Evolutionary conservation across 1,140 invertebrate species (phyloP), one percentile per base, ranked within the genome.

Genomic region (Cotesia vestalis): DNA sequence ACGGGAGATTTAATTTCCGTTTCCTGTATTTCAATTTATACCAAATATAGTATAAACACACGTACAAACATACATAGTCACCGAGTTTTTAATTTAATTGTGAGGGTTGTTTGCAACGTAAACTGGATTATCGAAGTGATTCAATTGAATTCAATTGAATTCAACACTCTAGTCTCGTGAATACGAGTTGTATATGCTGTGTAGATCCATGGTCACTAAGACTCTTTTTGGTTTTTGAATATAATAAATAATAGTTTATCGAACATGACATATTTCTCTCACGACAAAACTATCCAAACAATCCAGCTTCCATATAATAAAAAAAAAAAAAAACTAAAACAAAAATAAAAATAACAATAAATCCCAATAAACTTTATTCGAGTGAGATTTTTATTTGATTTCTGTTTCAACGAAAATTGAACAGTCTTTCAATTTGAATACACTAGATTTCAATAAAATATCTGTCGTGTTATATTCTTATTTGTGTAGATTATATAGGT

Each of bases 1-100:
- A 27, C 52, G 46, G 66, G n/a, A 40, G 51, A 67, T 67, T 67
- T 55, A 53, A 67, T 67, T 67, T 67, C 51, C 66, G 51, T 67
- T 55, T 55, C 66, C 66, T 67, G 51, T 34, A n/a, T 12, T 27
- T 17, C 12, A 34, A 55, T 38, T n/a, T 67, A 51, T 17, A 27
- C 34, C n/a, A 35, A 36, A n/a, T n/a, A 38, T 36, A 40, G 12
- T 62, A 27, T 40, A n/a, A 40, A n/a, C n/a, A n/a, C 63, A 52
- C 35, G 27, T 27, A 20, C 40, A 46, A 46, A 62, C 35, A 14
- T 62, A 62, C 12, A 61, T 27, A 38, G 36, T 17, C 40, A 46
- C 40, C 6, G 6, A 46, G 5, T 46, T 46, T 46, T 46, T 46
- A 46, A 46, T 46, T 46, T 46, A 46, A 46, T 46, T 46, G 40